Evolutionary conservation across 1,140 invertebrate species (phyloP).

Genomic region (Ptiloglossa arizonensis): DNA sequence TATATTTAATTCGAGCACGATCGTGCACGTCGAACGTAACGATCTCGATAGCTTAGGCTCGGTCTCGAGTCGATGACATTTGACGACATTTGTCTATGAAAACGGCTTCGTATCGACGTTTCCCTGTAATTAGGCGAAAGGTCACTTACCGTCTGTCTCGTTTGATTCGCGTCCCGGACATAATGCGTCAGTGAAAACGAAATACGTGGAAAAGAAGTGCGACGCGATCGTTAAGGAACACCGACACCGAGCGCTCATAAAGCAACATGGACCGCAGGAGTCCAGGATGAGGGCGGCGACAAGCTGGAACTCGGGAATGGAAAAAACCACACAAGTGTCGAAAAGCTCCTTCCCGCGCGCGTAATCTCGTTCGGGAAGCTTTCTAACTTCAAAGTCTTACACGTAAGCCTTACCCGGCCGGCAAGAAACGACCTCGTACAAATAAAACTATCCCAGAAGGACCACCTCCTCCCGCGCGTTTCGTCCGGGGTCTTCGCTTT

Average conservation of each 20-base stretch:
- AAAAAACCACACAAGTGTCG: constrained; percentile 66
- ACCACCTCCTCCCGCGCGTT: neutral
- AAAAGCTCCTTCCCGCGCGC: constrained; percentile 48
- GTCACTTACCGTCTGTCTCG: neutral
- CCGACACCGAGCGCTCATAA: neutral
- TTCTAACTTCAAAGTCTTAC: constrained; percentile 68
- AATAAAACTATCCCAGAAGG: constrained; percentile 44
- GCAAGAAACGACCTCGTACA: constrained; percentile 39
- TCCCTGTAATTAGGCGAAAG: constrained; percentile 45
- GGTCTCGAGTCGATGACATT: constrained; percentile 19
- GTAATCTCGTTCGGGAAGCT: constrained; percentile 72
- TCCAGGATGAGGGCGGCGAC: neutral
- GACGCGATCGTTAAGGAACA: constrained; percentile 18
- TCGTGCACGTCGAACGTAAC: too few relatives aligned
- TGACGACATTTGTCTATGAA: neutral
- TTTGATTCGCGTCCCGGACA: neutral
- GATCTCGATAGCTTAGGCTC: too few relatives aligned
- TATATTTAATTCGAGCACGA: too few relatives aligned
- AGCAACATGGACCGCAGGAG: neutral
- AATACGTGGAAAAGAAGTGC: neutral
- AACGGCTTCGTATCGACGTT: too few relatives aligned
- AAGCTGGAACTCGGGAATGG: constrained; percentile 14
- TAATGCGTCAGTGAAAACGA: too few relatives aligned
- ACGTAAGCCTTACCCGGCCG: constrained; percentile 54
- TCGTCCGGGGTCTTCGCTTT: neutral